Conservation (phyloP, 2,888 invertebrate genomes). For the Omphaloscelis lunosa region DNA sequence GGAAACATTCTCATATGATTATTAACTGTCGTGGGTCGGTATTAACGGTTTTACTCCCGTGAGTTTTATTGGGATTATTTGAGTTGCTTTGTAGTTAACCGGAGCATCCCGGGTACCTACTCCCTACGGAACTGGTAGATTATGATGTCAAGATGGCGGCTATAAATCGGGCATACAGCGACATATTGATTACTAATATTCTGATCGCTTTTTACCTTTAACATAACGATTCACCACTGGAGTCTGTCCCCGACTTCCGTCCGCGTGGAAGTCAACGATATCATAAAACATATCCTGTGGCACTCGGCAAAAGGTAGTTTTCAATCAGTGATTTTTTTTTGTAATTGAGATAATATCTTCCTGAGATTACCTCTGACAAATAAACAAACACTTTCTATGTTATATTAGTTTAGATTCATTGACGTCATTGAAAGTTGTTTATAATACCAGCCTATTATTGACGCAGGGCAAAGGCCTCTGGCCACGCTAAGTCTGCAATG, state of each 20-base stretch:
- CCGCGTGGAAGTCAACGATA: background rate
- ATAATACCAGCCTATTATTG: background rate
- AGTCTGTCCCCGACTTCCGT: background rate
- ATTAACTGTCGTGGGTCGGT: background rate
- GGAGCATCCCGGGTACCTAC: background rate
- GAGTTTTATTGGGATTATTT: background rate
- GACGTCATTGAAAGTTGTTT: background rate
- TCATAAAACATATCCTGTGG: background rate
- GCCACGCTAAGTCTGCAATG: too few species aligned
- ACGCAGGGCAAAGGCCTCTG: too few species aligned
- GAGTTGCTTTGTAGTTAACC: background rate
- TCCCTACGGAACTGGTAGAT: background rate
- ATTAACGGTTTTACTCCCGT: background rate
- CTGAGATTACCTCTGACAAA: background rate
- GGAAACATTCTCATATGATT: background rate
- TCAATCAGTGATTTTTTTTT: background rate
- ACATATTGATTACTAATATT: background rate
- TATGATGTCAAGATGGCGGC: background rate
- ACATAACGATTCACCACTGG: background rate
- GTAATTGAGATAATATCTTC: too few species aligned
- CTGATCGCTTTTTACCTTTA: background rate
- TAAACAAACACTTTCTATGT: background rate
- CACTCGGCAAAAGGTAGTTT: background rate
- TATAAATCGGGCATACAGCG: background rate
- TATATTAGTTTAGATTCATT: background rate